Base-by-base conservation (phyloP, 2,797 vertebrate genomes). In the Bucorvus abyssinicus region DNA sequence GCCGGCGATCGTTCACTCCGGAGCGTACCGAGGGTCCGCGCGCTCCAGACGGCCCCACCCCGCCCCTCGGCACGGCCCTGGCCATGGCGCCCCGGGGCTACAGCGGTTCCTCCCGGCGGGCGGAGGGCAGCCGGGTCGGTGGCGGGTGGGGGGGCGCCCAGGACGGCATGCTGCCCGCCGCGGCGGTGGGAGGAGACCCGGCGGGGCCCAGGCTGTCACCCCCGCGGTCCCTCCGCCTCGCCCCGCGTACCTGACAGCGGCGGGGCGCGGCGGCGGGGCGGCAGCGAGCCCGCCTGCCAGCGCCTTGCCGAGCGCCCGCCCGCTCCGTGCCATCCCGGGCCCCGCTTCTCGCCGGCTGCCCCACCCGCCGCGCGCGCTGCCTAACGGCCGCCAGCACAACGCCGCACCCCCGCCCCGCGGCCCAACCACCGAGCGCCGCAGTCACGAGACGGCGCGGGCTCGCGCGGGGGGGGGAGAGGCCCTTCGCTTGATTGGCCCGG, bases 201-300 rank as follows among this genome's bases (percentile, higher is more conserved):
- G 34, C 47, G 18, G 38, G 47, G 36, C 40, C 47, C 29, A 6
- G 40, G n/a, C 24, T 1, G 22, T 29, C 69, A 5, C 34, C 32
- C 74, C 70, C 74, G 75, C 69, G 56, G 17, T 19, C 67, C 6
- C 79, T 82, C 53, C 70, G 77, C 52, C 44, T 32, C 44, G 6
- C 50, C 91, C 59, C 76, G 50, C 95, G 55, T 95, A 96, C 96
- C 96, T 97, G 94, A 84, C 74, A 23, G 92, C 82, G 40, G 73
- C 79, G 44, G 40, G 22, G 42, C 50, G 79, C 70, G 89, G 71
- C 15, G 80, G 64, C 34, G 47, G 36, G 40, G 74, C 17, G 34
- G 59, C 38, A 52, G 74, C 36, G 38, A 95, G 26, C 64, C 91
- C 61, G 5, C 89, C 50, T 7, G 63, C 68, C 34, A 96, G 71